A percentile compares a stretch with the other conserved stretches of the same genome.
phyloP scores from a whole-genome alignment of 2,888 invertebrate species.

The Zele albiditarsus region DNA sequence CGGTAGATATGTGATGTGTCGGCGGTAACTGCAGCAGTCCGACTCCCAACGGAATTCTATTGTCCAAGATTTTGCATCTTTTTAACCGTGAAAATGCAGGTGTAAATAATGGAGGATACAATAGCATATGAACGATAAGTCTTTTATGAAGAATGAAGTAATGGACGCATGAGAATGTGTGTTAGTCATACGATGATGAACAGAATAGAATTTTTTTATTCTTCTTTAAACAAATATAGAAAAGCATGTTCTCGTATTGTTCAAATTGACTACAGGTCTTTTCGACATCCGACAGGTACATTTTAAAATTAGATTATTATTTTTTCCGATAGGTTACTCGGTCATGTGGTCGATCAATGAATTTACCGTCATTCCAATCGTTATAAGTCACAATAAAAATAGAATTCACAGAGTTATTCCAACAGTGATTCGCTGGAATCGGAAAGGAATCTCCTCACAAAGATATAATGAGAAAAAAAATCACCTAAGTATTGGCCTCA shows the following conservation, averaged over 20 bases:
- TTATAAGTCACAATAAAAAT: background rate
- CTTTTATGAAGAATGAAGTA: conserved; percentile 47
- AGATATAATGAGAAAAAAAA: too few species aligned
- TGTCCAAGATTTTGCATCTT: background rate
- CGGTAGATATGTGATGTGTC: conserved; percentile 34
- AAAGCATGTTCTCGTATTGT: too few species aligned
- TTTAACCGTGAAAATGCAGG: conserved; percentile 3
- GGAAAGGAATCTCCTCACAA: too few species aligned
- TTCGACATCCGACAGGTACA: background rate
- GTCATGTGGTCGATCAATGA: conserved; percentile 33
- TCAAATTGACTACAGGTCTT: too few species aligned
- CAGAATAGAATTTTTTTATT: conserved; percentile 9
- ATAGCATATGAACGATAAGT: conserved; percentile 43
- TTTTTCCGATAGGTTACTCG: conserved; percentile 32
- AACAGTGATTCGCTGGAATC: too few species aligned
- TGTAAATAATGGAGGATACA: background rate
- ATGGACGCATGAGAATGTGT: conserved; percentile 46
- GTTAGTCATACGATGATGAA: conserved; percentile 32
- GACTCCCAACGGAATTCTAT: background rate
- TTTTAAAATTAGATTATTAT: conserved; percentile 28
- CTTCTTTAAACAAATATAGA: too few species aligned
- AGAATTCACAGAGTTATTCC: background rate
- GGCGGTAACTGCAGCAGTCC: conserved; percentile 40
- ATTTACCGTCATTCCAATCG: conserved; percentile 11
- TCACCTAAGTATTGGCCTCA: too few species aligned